These are phyloP conservation scores for Manis crassicaudata DNA, from an alignment of 2,797 vertebrate species.

Conservation along the genomic window DNA sequence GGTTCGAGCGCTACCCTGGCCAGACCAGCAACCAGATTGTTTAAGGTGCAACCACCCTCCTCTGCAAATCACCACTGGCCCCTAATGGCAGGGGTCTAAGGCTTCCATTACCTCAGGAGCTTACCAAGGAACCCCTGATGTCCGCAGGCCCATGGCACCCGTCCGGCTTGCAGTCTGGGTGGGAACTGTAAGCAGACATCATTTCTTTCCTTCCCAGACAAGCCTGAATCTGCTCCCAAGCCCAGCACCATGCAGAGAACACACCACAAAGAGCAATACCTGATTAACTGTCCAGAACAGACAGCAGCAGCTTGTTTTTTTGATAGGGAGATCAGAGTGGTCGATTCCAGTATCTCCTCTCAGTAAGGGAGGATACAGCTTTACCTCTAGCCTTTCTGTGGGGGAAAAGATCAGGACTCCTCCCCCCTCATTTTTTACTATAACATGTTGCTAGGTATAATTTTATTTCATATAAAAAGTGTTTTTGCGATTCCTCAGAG, in stretches of 20 bases:
- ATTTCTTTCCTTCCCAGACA: constrained; percentile 48
- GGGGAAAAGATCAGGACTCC: constrained; percentile 13
- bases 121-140: constrained; percentile 39
- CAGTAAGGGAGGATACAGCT: constrained; percentile 43
- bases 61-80: constrained; percentile 68
- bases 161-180: neutral
- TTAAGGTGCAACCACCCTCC: constrained; percentile 67
- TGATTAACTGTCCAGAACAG: neutral
- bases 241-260: neutral
- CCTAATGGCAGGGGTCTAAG: constrained; percentile 55
- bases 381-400: constrained; percentile 73
- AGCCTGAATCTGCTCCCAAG: neutral
- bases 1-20: constrained; percentile 96
- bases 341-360: constrained; percentile 62
- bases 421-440: constrained; percentile 45
- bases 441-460: constrained; percentile 74
- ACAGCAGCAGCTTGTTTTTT: neutral
- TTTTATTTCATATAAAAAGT: constrained; percentile 83
- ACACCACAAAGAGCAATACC: neutral
- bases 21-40: constrained; percentile 96
- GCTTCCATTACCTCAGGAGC: constrained; percentile 77
- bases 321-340: constrained; percentile 48
- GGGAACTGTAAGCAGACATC: constrained; percentile 3
- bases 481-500: constrained; percentile 63
- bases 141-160: neutral